Evolutionary conservation across 2,113 vertebrate species (phyloP), one percentile per base, ranked within the genome.

Genomic region (Neogobius melanostomus): DNA sequence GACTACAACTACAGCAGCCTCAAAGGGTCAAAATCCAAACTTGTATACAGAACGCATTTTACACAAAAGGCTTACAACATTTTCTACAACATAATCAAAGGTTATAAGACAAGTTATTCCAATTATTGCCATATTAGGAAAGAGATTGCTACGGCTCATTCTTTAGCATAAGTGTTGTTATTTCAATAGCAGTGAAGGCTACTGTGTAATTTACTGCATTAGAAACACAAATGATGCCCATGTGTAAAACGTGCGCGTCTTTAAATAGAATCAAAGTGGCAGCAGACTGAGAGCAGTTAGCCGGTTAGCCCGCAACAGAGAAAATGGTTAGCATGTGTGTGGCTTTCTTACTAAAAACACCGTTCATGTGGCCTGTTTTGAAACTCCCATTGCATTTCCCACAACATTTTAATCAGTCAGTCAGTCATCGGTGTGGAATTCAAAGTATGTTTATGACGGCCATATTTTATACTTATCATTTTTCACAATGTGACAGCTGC

Each of bases 311-410:
- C 9, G 44, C 44, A 9, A 6, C 14, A 8, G 7, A 10, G 60
- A 46, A 62, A 62, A 62, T 62, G 17, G 61, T 17, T 64, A 47
- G 44, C 61, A 64, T 64, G 45, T 48, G 61, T 64, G 60, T 47
- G n/a, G 61, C 60, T 62, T 12, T 47, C 61, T 10, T 7, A 6
- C n/a, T 45, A 5, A 16, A 46, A 16, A n/a, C 14, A 11, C n/a
- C 15, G n/a, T 8, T 44, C 36, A n/a, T 62, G 15, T 62, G 15
- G 14, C 14, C 43, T 15, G 36, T n/a, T 64, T 48, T 64, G 43
- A 64, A 47, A 21, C n/a, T 64, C 1, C 45, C 61, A 47, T 12
- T 16, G 10, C 45, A 11, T 64, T 16, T 16, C 16, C 21, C 45
- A 64, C 7, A 21, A 11, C 10, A n/a, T 42, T 60, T 60, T 60